Evolutionary conservation across 2,797 vertebrate species (phyloP).

Genomic region (Hozukius guyotensis): DNA sequence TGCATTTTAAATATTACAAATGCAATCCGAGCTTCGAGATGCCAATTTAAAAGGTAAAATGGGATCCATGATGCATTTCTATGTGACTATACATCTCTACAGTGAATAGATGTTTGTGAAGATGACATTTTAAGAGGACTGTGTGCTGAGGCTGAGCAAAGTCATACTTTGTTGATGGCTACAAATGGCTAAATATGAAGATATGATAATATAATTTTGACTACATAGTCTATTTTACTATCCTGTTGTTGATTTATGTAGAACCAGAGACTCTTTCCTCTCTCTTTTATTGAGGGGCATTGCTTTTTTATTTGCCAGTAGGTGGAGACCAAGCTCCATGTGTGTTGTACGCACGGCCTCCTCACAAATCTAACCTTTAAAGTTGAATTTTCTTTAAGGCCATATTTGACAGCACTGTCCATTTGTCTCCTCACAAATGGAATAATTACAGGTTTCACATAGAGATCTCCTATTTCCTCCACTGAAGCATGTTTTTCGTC

Average conservation of each 20-base stretch:
- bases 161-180: slow-evolving; percentile 11
- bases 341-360: slow-evolving; percentile 34
- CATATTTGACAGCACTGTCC: slow-evolving; percentile 65
- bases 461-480: slow-evolving; percentile 32
- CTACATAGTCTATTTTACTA: neutral
- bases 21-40: slow-evolving; percentile 6
- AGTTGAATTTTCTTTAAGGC: slow-evolving; percentile 58
- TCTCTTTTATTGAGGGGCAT: slow-evolving; percentile 18
- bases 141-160: neutral
- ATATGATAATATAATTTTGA: neutral
- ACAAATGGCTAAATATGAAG: neutral
- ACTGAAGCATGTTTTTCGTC: slow-evolving; percentile 28
- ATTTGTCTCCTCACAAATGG: slow-evolving; percentile 66
- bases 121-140: neutral
- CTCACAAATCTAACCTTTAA: slow-evolving; percentile 68
- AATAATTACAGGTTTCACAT: slow-evolving; percentile 66
- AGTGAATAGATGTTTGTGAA: slow-evolving; percentile 6
- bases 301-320: slow-evolving; percentile 77
- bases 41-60: neutral
- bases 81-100: neutral
- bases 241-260: slow-evolving; percentile 9
- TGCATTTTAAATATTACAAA: slow-evolving; percentile 34
- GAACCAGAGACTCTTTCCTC: slow-evolving; percentile 14
- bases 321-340: slow-evolving; percentile 85
- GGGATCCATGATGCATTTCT: slow-evolving; percentile 3